phyloP scores from a whole-genome alignment of 2,797 vertebrate species.

The Alauda arvensis region DNA sequence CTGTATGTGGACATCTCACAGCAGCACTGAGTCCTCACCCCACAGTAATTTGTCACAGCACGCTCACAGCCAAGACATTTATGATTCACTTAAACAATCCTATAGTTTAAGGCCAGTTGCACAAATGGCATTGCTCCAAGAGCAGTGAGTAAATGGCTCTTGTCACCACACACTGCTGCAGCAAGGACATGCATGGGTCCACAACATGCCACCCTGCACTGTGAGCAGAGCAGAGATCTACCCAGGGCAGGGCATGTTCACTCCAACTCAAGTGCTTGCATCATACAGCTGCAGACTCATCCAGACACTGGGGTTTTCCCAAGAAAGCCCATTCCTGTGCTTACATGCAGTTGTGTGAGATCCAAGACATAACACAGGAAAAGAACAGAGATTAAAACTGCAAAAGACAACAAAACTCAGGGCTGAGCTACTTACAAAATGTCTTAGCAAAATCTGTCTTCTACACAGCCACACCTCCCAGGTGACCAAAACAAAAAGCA shows the following conservation, averaged over 20 bases:
- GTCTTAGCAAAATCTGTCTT: neutral
- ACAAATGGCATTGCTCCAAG: rapidly evolving
- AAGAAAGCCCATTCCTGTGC: neutral
- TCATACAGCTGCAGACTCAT: neutral
- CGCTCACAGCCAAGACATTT: neutral
- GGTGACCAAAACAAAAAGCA: neutral
- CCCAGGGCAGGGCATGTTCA: neutral
- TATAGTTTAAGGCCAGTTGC: neutral
- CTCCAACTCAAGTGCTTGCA: neutral
- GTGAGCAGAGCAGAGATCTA: neutral
- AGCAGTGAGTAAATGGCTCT: neutral
- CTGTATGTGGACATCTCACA: neutral
- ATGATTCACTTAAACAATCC: neutral
- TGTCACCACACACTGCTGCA: neutral
- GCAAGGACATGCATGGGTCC: neutral
- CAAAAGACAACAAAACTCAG: neutral
- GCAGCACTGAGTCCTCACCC: neutral
- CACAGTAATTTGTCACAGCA: neutral
- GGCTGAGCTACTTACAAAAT: neutral
- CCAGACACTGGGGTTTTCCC: neutral
- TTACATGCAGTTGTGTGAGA: neutral
- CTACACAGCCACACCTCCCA: neutral
- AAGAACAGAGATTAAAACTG: neutral
- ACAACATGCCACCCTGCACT: neutral
- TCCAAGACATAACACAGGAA: neutral